Evolutionary conservation across 2,113 vertebrate genomes (phyloP).

Genomic region (Cygnus buccinator): DNA sequence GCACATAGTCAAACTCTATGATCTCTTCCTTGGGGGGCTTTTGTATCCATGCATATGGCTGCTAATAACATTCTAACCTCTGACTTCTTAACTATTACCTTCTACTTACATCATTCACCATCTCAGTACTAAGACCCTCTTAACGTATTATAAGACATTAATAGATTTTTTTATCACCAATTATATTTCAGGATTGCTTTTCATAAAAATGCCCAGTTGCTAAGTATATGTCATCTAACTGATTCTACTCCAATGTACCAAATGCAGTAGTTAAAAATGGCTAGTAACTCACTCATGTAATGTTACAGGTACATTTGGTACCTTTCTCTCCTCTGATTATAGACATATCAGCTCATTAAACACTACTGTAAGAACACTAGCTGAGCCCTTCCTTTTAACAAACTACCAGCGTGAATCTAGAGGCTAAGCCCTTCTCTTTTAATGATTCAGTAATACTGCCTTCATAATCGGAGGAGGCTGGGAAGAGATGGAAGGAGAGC

Average conservation of each 20-base stretch:
- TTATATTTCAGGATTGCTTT: conserved; percentile 68
- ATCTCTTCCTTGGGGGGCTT: neutral
- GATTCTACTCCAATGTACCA: conserved; percentile 24
- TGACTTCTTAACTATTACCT: conserved; percentile 57
- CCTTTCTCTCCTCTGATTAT: conserved; percentile 51
- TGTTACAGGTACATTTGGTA: conserved; percentile 69
- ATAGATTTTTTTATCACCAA: conserved; percentile 64
- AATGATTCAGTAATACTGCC: conserved; percentile 15
- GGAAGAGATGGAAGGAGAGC: neutral
- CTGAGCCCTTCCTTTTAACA: conserved; percentile 63
- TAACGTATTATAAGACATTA: conserved; percentile 58
- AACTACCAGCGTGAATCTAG: conserved; percentile 48
- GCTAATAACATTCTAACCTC: conserved; percentile 18
- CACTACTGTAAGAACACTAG: conserved; percentile 42
- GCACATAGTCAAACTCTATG: neutral
- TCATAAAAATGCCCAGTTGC: conserved; percentile 43
- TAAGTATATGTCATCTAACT: conserved; percentile 51
- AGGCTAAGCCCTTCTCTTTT: conserved; percentile 57
- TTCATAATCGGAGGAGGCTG: neutral
- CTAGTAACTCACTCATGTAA: conserved; percentile 70
- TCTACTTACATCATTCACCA: conserved; percentile 18
- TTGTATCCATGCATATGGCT: neutral
- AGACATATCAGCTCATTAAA: conserved; percentile 76
- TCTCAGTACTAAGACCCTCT: neutral
- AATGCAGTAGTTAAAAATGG: conserved; percentile 52